Percentiles rank a stretch among this genome's conserved stretches.
Evolutionary conservation across 37 sponge, comb jelly and placozoan species (phyloP).

Genomic region (Axinella damicornis): DNA sequence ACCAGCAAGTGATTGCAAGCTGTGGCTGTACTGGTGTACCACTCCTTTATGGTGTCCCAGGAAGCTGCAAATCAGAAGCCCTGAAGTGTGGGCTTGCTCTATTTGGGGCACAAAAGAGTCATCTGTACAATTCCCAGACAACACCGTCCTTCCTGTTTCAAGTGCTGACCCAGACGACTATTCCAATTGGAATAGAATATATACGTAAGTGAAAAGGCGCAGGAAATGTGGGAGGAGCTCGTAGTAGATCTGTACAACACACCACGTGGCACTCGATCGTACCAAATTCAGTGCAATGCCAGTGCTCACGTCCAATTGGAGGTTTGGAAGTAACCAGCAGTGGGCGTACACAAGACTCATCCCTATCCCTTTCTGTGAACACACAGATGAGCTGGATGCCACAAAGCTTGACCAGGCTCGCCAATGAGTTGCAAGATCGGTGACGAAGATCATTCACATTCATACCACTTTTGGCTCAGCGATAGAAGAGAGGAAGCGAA

Average conservation of each 20-base stretch:
- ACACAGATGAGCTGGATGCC: constrained; percentile 5
- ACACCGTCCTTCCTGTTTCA: constrained; percentile 1
- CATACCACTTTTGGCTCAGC: too few species aligned
- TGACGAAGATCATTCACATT: background rate
- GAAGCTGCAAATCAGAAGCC: background rate
- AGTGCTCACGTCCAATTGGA: background rate
- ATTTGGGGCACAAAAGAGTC: background rate
- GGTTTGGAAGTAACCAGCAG: background rate
- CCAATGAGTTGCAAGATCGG: background rate
- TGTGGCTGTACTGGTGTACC: background rate
- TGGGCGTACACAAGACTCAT: background rate
- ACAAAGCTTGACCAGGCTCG: background rate
- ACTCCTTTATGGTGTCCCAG: background rate
- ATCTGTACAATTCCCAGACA: background rate
- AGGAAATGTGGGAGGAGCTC: background rate
- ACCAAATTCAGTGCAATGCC: background rate
- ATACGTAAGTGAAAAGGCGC: background rate
- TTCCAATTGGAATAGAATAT: background rate
- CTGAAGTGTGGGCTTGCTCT: background rate
- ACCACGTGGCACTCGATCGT: background rate
- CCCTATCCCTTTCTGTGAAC: background rate
- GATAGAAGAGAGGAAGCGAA: too few species aligned
- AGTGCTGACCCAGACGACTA: background rate
- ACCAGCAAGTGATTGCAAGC: background rate
- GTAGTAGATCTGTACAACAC: background rate